phyloP scores from a whole-genome alignment of 2,797 vertebrate species.

The Eulemur mongoz region DNA sequence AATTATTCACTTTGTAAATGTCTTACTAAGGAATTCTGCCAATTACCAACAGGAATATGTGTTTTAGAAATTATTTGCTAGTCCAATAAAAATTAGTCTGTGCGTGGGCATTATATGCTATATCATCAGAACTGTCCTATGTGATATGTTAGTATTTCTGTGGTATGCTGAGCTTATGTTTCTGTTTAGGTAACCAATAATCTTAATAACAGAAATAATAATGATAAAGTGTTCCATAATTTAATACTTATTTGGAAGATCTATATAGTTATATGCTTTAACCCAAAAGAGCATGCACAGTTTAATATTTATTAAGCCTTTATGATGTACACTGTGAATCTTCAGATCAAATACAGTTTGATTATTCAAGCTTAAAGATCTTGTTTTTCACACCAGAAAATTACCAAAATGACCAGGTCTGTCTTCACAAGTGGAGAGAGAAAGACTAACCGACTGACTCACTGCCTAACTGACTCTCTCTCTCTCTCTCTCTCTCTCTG shows the following conservation, averaged over 20 bases:
- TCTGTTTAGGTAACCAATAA: background rate
- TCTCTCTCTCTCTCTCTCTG: no score
- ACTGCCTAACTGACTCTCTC: no score
- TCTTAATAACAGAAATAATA: background rate
- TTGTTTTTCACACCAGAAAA: background rate
- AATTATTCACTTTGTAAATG: slow-evolving; percentile 61
- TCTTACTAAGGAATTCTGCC: slow-evolving; percentile 42
- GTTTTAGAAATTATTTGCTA: slow-evolving; percentile 63
- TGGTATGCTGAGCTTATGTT: background rate
- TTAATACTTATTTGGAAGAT: background rate
- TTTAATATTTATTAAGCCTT: background rate
- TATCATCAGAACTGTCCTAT: slow-evolving; percentile 57
- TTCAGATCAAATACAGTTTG: background rate
- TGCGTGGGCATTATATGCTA: slow-evolving; percentile 49
- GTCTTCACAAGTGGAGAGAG: no score
- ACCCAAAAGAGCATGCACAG: background rate
- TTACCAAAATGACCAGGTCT: background rate
- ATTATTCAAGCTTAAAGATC: background rate
- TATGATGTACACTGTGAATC: background rate
- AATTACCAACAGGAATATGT: background rate
- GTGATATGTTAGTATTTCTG: background rate
- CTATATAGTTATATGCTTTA: background rate
- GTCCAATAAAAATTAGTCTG: slow-evolving; percentile 67
- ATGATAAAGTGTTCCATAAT: background rate
- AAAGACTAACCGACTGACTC: no score